Evolutionary conservation across 35 echinoderm and acorn worm species (phyloP).

Genomic region (Holothuria glaberrima): DNA sequence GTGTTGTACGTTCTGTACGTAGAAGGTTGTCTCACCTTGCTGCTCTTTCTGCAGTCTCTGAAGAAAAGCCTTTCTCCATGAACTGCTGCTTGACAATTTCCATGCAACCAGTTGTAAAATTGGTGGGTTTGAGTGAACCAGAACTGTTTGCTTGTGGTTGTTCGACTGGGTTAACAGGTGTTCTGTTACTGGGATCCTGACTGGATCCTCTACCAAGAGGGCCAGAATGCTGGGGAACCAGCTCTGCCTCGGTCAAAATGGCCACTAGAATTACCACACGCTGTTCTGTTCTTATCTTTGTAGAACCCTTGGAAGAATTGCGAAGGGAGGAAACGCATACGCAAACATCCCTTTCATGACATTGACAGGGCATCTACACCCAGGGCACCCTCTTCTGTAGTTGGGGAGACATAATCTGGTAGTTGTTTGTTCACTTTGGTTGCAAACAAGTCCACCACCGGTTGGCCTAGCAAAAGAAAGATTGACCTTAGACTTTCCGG

Average conservation of each 20-base stretch:
- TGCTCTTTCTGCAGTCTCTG: neutral
- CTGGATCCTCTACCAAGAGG: too few relatives aligned
- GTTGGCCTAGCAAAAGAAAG: neutral
- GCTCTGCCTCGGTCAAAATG: too few relatives aligned
- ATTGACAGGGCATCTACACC: conserved; percentile 40
- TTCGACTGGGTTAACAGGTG: too few relatives aligned
- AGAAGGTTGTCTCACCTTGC: neutral
- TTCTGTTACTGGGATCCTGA: too few relatives aligned
- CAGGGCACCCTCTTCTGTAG: neutral
- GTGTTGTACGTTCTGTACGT: neutral
- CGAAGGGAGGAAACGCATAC: conserved; percentile 51
- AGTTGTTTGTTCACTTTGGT: conserved; percentile 21
- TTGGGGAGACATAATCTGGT: neutral
- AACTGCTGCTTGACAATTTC: conserved; percentile 2
- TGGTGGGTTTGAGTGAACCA: neutral
- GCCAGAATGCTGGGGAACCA: too few relatives aligned
- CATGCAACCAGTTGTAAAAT: neutral
- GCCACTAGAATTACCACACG: too few relatives aligned
- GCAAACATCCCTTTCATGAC: neutral
- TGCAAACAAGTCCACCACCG: conserved; percentile 39
- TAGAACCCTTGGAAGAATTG: conserved; percentile 2
- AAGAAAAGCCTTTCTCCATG: neutral
- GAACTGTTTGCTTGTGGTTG: neutral
- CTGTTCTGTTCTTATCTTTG: conserved; percentile 53
- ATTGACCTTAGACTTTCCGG: neutral